These are phyloP conservation scores for Miichthys miiuy DNA, from an alignment of 2,797 vertebrate genomes.

Conservation along the genomic window DNA sequence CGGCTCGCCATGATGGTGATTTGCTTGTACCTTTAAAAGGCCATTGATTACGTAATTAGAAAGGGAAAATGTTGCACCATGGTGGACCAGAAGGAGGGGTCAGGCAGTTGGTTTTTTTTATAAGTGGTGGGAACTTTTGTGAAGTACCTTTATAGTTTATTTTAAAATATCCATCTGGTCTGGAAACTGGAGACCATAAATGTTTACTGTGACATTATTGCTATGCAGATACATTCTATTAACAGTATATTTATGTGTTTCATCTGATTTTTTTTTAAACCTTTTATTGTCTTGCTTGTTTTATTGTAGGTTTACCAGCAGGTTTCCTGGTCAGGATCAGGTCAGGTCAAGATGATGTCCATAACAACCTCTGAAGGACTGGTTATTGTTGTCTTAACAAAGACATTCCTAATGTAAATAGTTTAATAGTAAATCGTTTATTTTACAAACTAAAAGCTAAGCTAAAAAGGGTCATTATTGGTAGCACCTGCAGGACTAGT, in stretches of 20 bases:
- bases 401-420: not conserved
- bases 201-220: not conserved
- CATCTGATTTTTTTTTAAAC: not conserved
- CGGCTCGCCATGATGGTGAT: slow-evolving; percentile 79
- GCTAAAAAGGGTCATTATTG: not conserved
- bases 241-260: not conserved
- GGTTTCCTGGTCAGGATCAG: not conserved
- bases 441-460: no score
- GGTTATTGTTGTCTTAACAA: not conserved
- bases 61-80: slow-evolving; percentile 66
- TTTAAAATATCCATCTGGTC: not conserved
- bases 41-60: slow-evolving; percentile 88
- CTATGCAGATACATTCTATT: not conserved
- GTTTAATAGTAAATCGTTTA: no score
- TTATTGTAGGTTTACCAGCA: not conserved
- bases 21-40: slow-evolving; percentile 87
- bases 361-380: not conserved
- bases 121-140: slow-evolving; percentile 74
- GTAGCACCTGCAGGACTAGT: not conserved
- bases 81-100: slow-evolving; percentile 44
- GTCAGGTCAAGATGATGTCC: not conserved
- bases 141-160: not conserved
- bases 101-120: slow-evolving; percentile 18
- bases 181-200: not conserved
- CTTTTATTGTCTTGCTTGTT: not conserved